A percentile compares a stretch with the other conserved stretches of the same genome.
Evolutionary conservation across 2,113 vertebrate genomes (phyloP).

Genomic region (Percopsis transmontana): DNA sequence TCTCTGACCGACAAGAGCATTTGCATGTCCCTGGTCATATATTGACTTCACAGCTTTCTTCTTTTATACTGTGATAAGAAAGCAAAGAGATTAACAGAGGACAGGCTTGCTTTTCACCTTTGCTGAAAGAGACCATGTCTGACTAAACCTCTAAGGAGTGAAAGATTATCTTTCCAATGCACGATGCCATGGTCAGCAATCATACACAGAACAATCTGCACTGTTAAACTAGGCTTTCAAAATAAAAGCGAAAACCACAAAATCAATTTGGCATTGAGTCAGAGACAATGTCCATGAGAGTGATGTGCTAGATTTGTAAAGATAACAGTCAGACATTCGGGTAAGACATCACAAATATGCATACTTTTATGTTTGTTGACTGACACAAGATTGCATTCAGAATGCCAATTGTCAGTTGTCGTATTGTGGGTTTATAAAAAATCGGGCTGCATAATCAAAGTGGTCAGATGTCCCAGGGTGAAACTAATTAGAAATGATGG

Average conservation of each 20-base stretch:
- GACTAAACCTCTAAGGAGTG: neutral
- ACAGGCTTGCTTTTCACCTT: neutral
- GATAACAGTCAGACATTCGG: conserved; percentile 2
- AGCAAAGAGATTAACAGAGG: neutral
- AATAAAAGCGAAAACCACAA: neutral
- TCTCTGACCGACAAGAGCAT: neutral
- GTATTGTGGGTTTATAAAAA: conserved; percentile 20
- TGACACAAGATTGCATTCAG: conserved; percentile 21
- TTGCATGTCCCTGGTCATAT: neutral
- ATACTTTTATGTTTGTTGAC: conserved; percentile 15
- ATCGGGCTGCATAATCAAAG: neutral
- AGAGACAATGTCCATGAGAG: neutral
- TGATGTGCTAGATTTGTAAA: conserved; percentile 9
- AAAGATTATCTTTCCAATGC: conserved; percentile 1
- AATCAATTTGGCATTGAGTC: neutral
- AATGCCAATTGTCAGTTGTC: conserved; percentile 27
- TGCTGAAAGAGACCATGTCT: neutral
- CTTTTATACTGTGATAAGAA: neutral
- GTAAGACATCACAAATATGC: conserved; percentile 17
- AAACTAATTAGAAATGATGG: conserved; percentile 19
- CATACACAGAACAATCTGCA: neutral
- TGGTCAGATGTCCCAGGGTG: neutral
- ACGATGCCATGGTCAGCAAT: neutral
- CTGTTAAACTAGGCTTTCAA: neutral
- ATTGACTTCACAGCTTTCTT: neutral